phyloP scores from a whole-genome alignment of 1,140 invertebrate genomes.

The Drosophila arizonae region DNA sequence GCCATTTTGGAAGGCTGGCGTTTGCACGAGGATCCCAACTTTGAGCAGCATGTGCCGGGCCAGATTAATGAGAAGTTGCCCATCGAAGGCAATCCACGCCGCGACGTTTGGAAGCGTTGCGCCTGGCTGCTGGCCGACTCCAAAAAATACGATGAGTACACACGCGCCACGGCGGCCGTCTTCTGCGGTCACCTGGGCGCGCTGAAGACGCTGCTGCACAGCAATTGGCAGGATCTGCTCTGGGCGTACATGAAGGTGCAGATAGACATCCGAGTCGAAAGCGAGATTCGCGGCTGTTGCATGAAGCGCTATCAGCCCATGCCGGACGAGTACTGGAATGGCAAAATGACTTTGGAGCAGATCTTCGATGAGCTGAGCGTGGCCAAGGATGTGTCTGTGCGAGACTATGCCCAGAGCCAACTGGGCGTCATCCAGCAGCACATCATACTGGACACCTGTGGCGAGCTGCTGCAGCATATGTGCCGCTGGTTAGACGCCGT shows the following conservation, averaged over 20 bases:
- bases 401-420: slow-evolving; percentile 84
- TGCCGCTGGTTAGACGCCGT: slow-evolving; percentile 82
- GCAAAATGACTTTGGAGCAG: slow-evolving; percentile 88
- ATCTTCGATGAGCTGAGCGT: slow-evolving; percentile 87
- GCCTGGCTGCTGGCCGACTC: slow-evolving; percentile 88
- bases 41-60: slow-evolving; percentile 78
- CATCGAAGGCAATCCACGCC: slow-evolving; percentile 92
- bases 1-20: slow-evolving; percentile 95
- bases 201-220: slow-evolving; percentile 88
- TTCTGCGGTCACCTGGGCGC: slow-evolving; percentile 93
- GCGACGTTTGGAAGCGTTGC: slow-evolving; percentile 95
- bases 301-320: slow-evolving; percentile 85
- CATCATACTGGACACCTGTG: slow-evolving; percentile 89
- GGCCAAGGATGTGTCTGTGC: slow-evolving; percentile 84
- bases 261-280: slow-evolving; percentile 93
- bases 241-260: slow-evolving; percentile 94
- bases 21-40: slow-evolving; percentile 92
- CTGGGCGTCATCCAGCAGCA: slow-evolving; percentile 90
- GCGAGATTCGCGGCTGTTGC: slow-evolving; percentile 84
- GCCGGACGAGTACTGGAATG: slow-evolving; percentile 91
- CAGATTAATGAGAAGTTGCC: slow-evolving; percentile 83
- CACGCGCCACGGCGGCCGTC: slow-evolving; percentile 88
- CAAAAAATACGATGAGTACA: slow-evolving; percentile 85
- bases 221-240: slow-evolving; percentile 93
- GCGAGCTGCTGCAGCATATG: slow-evolving; percentile 86